These are phyloP conservation scores for Montipora capitata DNA, from an alignment of 92 coral and sea anemone genomes.

Conservation along the genomic window DNA sequence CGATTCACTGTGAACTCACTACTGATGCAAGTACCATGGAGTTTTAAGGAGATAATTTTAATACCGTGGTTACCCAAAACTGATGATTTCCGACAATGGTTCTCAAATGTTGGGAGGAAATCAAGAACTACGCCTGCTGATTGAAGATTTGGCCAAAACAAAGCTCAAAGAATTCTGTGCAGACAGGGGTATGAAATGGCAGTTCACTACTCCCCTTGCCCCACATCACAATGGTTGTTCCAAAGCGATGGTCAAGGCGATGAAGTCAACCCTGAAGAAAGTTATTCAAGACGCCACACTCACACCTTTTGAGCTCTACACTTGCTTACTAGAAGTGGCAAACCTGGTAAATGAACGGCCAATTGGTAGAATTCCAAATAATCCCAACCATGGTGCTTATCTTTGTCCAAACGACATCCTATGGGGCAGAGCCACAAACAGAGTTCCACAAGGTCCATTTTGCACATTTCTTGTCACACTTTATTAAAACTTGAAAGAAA, in stretches of 20 bases:
- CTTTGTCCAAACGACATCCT: not conserved
- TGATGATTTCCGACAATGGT: conserved; percentile 45
- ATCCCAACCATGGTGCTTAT: no score
- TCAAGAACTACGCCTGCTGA: conserved; percentile 20
- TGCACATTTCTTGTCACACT: no score
- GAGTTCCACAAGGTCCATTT: conserved; percentile 73
- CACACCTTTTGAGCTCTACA: conserved; percentile 59
- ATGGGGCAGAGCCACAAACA: conserved; percentile 44
- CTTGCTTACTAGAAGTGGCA: no score
- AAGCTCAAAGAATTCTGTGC: conserved; percentile 37
- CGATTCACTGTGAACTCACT: conserved; percentile 46
- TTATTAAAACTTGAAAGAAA: no score
- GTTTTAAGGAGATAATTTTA: conserved; percentile 42
- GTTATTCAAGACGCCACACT: no score
- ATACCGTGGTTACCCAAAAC: conserved; percentile 52
- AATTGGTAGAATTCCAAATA: no score
- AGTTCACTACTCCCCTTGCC: conserved; percentile 42
- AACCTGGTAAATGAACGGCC: no score
- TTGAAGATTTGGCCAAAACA: conserved; percentile 20
- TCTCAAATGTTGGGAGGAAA: conserved; percentile 55
- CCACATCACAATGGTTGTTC: conserved; percentile 41
- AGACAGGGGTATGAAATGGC: conserved; percentile 30
- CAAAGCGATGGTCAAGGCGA: conserved; percentile 2
- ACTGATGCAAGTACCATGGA: conserved; percentile 53
- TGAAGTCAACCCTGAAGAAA: conserved; percentile 15